Conservation (phyloP, 2,113 vertebrate species). For the Phodopus roborovskii region DNA sequence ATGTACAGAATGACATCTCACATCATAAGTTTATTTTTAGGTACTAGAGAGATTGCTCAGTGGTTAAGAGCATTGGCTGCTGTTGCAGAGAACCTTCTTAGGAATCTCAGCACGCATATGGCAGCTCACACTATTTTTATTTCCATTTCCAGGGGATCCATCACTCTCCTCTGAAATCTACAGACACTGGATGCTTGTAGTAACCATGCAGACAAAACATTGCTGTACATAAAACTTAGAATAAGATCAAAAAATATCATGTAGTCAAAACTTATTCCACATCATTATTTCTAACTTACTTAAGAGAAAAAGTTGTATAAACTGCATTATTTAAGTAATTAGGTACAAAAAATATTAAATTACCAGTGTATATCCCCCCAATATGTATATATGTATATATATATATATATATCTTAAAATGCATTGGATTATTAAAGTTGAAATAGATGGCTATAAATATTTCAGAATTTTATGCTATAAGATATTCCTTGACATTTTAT, state of each 20-base stretch:
- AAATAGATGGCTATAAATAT: not conserved
- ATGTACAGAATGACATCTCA: too few relatives aligned
- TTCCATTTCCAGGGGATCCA: too few relatives aligned
- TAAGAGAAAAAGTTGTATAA: not conserved
- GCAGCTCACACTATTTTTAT: not conserved
- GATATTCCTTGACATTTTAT: not conserved
- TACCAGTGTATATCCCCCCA: not conserved
- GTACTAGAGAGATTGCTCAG: not conserved
- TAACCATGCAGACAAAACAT: not conserved
- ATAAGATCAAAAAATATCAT: not conserved
- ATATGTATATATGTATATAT: too few relatives aligned
- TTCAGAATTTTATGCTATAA: not conserved
- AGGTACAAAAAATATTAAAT: not conserved
- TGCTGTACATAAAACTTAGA: not conserved
- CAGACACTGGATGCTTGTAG: fast-evolving
- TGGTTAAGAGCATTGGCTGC: not conserved
- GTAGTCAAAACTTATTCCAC: not conserved
- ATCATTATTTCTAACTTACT: not conserved
- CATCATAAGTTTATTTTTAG: too few relatives aligned
- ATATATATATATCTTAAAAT: not conserved
- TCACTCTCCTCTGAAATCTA: too few relatives aligned
- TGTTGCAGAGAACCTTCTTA: not conserved
- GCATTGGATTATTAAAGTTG: not conserved
- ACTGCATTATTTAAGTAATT: not conserved
- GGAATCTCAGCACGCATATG: not conserved